These are phyloP conservation scores for Coracias cyanogaster DNA, from an alignment of 2,797 vertebrate species.

Conservation along the genomic window DNA sequence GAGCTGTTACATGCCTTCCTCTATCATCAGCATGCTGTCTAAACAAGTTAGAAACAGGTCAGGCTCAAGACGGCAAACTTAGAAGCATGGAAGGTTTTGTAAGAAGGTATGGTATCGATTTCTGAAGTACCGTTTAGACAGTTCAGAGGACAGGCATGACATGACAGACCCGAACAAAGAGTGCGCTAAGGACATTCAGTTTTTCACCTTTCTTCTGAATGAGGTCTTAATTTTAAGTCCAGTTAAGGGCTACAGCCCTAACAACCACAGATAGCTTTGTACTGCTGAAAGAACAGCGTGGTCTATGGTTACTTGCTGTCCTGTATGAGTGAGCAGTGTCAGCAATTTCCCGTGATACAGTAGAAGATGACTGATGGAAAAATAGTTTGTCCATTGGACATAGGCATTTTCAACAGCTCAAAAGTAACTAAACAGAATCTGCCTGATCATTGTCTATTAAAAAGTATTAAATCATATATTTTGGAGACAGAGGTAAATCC, in stretches of 20 bases:
- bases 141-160: neutral
- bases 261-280: neutral
- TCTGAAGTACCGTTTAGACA: neutral
- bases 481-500: neutral
- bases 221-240: neutral
- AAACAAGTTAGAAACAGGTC: neutral
- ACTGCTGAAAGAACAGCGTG: neutral
- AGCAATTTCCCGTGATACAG: neutral
- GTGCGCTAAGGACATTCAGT: neutral
- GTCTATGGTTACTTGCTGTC: neutral
- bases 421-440: neutral
- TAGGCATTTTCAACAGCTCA: neutral
- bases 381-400: neutral
- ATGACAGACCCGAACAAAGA: neutral
- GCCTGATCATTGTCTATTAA: neutral
- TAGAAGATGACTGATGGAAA: neutral
- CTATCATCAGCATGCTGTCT: neutral
- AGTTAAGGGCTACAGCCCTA: neutral
- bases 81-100: neutral
- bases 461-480: neutral
- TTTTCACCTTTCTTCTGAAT: neutral
- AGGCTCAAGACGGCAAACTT: conserved; percentile 7
- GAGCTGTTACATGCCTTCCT: neutral
- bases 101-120: neutral
- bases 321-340: neutral